Conservation (phyloP, 2,888 invertebrate genomes). For the Cephus nigrinus region DNA sequence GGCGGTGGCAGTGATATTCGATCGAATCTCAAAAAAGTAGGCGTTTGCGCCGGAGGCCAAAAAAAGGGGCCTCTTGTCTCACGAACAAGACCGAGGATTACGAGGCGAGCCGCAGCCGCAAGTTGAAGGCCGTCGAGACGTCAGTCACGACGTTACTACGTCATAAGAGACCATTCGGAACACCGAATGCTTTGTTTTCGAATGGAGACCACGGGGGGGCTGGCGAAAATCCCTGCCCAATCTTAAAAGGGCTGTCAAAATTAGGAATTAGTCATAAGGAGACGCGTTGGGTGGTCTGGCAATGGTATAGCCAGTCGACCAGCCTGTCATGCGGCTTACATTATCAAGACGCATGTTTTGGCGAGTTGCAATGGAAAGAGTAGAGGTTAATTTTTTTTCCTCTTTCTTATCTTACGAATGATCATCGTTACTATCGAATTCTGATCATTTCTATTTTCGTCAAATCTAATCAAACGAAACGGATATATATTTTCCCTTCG, state of each 20-base stretch:
- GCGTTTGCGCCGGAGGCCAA: neutral
- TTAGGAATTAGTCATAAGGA: conserved; percentile 1
- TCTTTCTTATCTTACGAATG: neutral
- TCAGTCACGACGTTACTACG: conserved; percentile 1
- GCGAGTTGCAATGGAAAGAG: neutral
- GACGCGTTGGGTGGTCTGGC: neutral
- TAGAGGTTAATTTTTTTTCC: neutral
- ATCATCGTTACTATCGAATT: neutral
- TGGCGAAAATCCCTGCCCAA: conserved; percentile 4
- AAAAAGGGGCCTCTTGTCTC: conserved; percentile 3
- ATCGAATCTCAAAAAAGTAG: neutral
- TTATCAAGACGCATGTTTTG: neutral
- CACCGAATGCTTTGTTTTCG: conserved; percentile 4
- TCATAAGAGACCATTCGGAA: neutral
- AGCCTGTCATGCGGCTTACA: neutral
- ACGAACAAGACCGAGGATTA: neutral
- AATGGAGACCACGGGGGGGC: neutral
- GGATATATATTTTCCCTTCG: neutral
- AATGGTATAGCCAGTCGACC: neutral
- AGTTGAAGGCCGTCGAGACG: conserved; percentile 7
- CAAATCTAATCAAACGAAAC: neutral
- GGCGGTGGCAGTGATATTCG: neutral
- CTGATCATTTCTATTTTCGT: neutral
- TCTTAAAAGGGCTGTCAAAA: conserved; percentile 8
- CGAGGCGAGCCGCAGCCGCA: neutral